Evolutionary conservation across 2,113 vertebrate species (phyloP).

Genomic region (Taurulus bubalis): DNA sequence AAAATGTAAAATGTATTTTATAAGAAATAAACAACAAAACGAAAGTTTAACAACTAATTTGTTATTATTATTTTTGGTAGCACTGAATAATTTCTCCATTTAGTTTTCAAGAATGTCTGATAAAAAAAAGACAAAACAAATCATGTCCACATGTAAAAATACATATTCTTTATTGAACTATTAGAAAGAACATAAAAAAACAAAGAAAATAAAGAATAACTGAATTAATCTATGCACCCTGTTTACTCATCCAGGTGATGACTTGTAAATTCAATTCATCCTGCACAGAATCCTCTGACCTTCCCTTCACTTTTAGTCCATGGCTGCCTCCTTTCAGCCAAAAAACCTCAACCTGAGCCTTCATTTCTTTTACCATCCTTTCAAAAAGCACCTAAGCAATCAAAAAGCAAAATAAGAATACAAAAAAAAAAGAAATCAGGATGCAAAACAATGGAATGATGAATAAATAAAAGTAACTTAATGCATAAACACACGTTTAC

Average conservation of each 20-base stretch:
- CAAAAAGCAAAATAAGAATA: not conserved
- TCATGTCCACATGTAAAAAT: not conserved
- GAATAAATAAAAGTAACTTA: not conserved
- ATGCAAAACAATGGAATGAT: not conserved
- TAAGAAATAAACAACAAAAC: not conserved
- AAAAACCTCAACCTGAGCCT: slow-evolving; percentile 85
- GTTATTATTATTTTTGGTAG: not conserved
- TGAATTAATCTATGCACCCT: not conserved
- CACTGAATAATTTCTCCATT: not conserved
- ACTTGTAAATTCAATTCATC: slow-evolving; percentile 89
- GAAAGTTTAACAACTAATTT: not conserved
- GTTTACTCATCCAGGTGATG: slow-evolving; percentile 86
- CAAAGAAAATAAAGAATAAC: not conserved
- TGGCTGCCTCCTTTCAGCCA: slow-evolving; percentile 92
- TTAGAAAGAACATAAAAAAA: not conserved
- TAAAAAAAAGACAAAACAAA: not conserved
- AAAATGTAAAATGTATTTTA: not conserved
- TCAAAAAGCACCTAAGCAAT: slow-evolving; percentile 86
- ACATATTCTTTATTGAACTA: slow-evolving; percentile 28
- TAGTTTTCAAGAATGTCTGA: not conserved
- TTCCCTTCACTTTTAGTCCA: slow-evolving; percentile 88
- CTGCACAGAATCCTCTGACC: slow-evolving; percentile 85
- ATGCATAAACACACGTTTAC: not conserved
- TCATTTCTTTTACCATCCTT: slow-evolving; percentile 84
- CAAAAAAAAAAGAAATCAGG: not conserved